Base-by-base conservation (phyloP, 2,888 invertebrate species). In the Hyposoter didymator region DNA sequence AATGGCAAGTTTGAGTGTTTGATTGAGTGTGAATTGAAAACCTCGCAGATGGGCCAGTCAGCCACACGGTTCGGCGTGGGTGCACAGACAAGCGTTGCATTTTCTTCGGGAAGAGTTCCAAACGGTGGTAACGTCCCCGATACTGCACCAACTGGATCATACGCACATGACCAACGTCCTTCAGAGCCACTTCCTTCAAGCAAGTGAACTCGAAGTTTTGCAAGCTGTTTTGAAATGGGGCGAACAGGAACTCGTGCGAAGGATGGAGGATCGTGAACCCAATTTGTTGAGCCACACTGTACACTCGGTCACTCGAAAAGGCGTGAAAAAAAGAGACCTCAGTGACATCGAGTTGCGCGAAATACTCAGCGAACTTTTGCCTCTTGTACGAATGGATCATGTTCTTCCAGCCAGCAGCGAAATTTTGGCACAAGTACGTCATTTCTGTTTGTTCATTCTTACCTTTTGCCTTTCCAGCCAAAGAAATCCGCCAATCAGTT, bases 61-160 rank as follows among this genome's bases (percentile, higher is more conserved):
- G 93, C 96, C 98, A 0, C 98, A 99, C 93, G 99, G 99, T 78
- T 98, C 98, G 17, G 96, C 96, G 55, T 99, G 98, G 98, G 98
- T 99, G 67, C 97, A 97, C 91, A 95, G 97, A 14, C 98, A 98
- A 94, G 98, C 98, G 75, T 96, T 98, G 93, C 98, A 98, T 92
- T 99, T 97, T 94, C 95, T 99, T 66, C 96, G 98, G 59, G 99
- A 99, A 94, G 99, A 99, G 94, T 99, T 99, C 94, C 96, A 97
- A 75, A 94, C 96, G 2, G 96, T 98, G 43, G 95, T 97, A 89
- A 95, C 96, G 82, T 96, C 97, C 4, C 95, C 97, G 90, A 96
- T 97, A 88, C 93, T 98, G 90, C 95, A 97, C 94, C 96, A 97
- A 94, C 93, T 97, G 91, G 96, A 98, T 94, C 97, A 97, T 92